Percentiles rank a stretch among this genome's conserved stretches.
phyloP scores from a whole-genome alignment of 2,113 vertebrate genomes.

The Festucalex cinctus region DNA sequence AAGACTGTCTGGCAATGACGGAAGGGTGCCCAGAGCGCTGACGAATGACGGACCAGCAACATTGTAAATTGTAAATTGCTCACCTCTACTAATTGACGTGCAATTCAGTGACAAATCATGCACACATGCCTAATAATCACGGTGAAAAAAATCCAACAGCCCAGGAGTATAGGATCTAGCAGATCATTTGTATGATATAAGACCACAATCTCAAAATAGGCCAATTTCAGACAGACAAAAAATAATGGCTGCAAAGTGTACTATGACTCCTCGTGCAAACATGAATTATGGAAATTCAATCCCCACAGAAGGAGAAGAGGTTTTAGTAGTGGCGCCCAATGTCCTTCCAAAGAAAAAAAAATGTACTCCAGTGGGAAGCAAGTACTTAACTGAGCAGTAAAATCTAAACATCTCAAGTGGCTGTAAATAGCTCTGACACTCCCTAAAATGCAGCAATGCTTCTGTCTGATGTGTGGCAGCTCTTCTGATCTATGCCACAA shows the following conservation, averaged over 20 bases:
- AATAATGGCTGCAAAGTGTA: neutral
- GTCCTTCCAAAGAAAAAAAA: neutral
- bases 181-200: too few species aligned
- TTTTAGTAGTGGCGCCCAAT: neutral
- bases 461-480: neutral
- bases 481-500: slow-evolving; percentile 8
- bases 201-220: too few species aligned
- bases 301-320: neutral
- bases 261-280: neutral
- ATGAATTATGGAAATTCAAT: neutral
- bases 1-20: too few species aligned
- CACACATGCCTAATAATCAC: too few species aligned
- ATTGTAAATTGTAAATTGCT: too few species aligned
- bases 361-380: neutral
- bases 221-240: neutral
- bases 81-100: too few species aligned
- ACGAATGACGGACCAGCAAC: too few species aligned
- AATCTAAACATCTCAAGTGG: slow-evolving; percentile 1
- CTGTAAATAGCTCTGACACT: slow-evolving; percentile 16
- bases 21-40: too few species aligned
- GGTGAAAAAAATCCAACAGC: too few species aligned
- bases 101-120: too few species aligned
- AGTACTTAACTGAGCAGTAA: neutral
- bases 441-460: slow-evolving; percentile 5
- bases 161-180: too few species aligned